These are phyloP conservation scores for Chaenocephalus aceratus DNA, from an alignment of 2,113 vertebrate species.

Conservation along the genomic window DNA sequence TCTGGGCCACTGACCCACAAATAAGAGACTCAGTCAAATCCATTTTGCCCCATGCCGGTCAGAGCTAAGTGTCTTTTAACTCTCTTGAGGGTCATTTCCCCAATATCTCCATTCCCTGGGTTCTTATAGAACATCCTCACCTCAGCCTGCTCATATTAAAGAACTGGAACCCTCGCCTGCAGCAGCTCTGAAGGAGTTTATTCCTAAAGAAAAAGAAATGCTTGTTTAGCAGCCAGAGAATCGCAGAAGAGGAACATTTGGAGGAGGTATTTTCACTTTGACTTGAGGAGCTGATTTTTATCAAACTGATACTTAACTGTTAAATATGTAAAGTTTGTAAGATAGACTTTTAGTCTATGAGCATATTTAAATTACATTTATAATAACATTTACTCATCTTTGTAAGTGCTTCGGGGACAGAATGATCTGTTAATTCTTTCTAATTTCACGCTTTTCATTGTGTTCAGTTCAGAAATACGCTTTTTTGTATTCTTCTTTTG, in stretches of 20 bases:
- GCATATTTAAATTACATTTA: background rate
- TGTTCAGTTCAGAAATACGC: background rate
- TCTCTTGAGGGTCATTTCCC: conserved; percentile 54
- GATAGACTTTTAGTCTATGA: background rate
- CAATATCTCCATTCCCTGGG: conserved; percentile 38
- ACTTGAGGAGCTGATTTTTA: background rate
- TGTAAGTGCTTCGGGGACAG: background rate
- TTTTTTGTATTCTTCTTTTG: background rate
- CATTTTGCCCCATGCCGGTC: conserved; percentile 72
- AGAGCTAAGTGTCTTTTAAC: conserved; percentile 64
- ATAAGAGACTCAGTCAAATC: conserved; percentile 83
- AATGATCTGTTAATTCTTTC: background rate
- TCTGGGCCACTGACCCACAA: conserved; percentile 86
- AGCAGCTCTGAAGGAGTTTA: conserved; percentile 42
- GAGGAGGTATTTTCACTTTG: conserved; percentile 36
- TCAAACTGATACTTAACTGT: background rate
- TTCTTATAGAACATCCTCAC: conserved; percentile 67
- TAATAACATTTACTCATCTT: background rate
- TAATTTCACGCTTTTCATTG: background rate
- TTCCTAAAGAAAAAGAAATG: background rate
- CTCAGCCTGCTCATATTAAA: conserved; percentile 23
- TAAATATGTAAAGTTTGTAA: background rate
- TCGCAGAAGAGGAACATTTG: conserved; percentile 5
- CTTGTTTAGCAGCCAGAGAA: conserved; percentile 36
- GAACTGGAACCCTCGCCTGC: background rate